Evolutionary conservation across 2,113 vertebrate genomes (phyloP).

Genomic region (Zeus faber): DNA sequence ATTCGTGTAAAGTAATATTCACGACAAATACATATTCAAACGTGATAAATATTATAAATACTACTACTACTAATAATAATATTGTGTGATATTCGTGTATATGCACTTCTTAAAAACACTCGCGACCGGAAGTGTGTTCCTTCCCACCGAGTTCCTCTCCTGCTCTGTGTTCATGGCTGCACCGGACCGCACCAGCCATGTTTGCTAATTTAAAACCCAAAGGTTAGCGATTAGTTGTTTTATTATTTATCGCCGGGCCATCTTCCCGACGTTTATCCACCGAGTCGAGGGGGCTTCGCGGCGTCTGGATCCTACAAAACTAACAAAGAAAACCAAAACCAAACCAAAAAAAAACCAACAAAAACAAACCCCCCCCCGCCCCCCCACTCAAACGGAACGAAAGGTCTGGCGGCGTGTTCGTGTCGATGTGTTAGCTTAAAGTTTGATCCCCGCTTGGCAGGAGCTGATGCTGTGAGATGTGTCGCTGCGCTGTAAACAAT

Average conservation of each 20-base stretch:
- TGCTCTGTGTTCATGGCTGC: conserved; percentile 78
- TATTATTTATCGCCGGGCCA: conserved; percentile 68
- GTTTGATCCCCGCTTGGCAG: conserved; percentile 62
- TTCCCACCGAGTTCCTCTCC: too few relatives aligned
- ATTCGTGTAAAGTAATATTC: too few relatives aligned
- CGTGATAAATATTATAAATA: too few relatives aligned
- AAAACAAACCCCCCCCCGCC: too few relatives aligned
- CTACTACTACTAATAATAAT: too few relatives aligned
- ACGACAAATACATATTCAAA: too few relatives aligned
- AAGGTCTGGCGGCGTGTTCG: conserved; percentile 69
- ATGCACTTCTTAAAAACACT: too few relatives aligned
- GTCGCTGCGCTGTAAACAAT: conserved; percentile 69
- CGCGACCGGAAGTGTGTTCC: too few relatives aligned
- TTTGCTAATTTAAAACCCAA: conserved; percentile 80
- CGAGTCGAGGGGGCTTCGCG: conserved; percentile 47
- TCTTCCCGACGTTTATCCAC: conserved; percentile 43
- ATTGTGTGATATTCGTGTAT: too few relatives aligned
- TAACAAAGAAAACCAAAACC: too few relatives aligned
- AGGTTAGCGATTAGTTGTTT: conserved; percentile 73
- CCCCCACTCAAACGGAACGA: too few relatives aligned
- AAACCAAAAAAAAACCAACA: too few relatives aligned
- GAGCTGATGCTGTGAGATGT: conserved; percentile 66
- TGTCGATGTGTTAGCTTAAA: conserved; percentile 58
- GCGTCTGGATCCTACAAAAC: conserved; percentile 43
- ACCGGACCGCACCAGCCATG: conserved; percentile 78